Evolutionary conservation across 2,888 invertebrate genomes (phyloP), one percentile per base, ranked within the genome.

Genomic region (Caenorhabditis sp.): DNA sequence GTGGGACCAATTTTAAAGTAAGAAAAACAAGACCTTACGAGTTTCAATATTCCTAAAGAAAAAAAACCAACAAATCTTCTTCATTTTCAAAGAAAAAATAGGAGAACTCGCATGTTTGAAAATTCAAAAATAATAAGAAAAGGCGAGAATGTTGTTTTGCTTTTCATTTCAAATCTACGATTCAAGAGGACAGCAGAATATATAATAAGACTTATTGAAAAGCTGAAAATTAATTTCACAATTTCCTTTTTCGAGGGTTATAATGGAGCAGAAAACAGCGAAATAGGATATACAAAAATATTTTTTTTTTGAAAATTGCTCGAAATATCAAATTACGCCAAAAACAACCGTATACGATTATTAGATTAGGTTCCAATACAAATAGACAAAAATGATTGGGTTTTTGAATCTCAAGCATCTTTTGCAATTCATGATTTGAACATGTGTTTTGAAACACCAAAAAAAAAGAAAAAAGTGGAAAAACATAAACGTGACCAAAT

Each of bases 71-170:
- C n/a, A n/a, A n/a, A n/a, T n/a, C n/a, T n/a, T n/a, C n/a, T n/a
- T n/a, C n/a, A n/a, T n/a, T n/a, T n/a, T n/a, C n/a, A n/a, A n/a
- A n/a, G n/a, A n/a, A n/a, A n/a, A n/a, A n/a, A n/a, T n/a, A n/a
- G n/a, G n/a, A n/a, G n/a, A n/a, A n/a, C n/a, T n/a, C n/a, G n/a
- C n/a, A n/a, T n/a, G n/a, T n/a, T n/a, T n/a, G n/a, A n/a, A n/a
- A n/a, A n/a, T n/a, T n/a, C n/a, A n/a, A n/a, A n/a, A n/a, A n/a
- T n/a, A n/a, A n/a, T n/a, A 2, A 43, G 17, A 14, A 4, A 31
- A 31, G 23, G 27, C 49, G 59, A 25, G 60, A 58, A 57, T 57
- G 62, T 59, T 63, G 63, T 59, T 63, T 67, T 68, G 52, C 31
- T 58, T 49, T 36, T 49, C 52, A 36, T 52, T 25, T 25, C 12